Evolutionary conservation across 2,888 invertebrate genomes (phyloP).

Genomic region (Ctenicera cuprea): DNA sequence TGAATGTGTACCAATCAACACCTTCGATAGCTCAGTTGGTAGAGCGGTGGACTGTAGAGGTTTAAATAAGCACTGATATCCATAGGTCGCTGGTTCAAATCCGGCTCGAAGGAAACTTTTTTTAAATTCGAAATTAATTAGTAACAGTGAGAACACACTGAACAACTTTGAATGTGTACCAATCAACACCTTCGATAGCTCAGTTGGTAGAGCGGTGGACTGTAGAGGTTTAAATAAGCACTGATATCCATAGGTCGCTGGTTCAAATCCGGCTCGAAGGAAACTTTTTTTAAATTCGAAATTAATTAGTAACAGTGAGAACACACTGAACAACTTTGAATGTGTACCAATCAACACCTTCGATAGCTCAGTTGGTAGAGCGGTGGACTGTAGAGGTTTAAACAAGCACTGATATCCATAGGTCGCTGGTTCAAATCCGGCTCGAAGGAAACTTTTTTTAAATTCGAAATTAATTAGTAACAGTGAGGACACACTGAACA

Average conservation of each 20-base stretch:
- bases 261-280: conserved; percentile 75
- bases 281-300: not conserved
- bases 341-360: too few species aligned
- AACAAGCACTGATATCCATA: too few species aligned
- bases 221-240: conserved; percentile 55
- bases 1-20: too few species aligned
- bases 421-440: conserved; percentile 83
- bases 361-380: conserved; percentile 71
- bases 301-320: too few species aligned
- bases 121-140: too few species aligned
- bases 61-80: too few species aligned
- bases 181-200: conserved; percentile 66
- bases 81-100: conserved; percentile 83
- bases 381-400: conserved; percentile 71
- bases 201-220: conserved; percentile 71
- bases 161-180: too few species aligned
- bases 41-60: conserved; percentile 70
- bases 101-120: conserved; percentile 78
- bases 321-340: too few species aligned
- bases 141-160: too few species aligned
- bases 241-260: conserved; percentile 80
- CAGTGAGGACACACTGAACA: too few species aligned
- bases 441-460: conserved; percentile 74
- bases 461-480: too few species aligned
- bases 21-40: conserved; percentile 71